phyloP scores from a whole-genome alignment of 2,797 vertebrate genomes.

The Danio kyathit region DNA sequence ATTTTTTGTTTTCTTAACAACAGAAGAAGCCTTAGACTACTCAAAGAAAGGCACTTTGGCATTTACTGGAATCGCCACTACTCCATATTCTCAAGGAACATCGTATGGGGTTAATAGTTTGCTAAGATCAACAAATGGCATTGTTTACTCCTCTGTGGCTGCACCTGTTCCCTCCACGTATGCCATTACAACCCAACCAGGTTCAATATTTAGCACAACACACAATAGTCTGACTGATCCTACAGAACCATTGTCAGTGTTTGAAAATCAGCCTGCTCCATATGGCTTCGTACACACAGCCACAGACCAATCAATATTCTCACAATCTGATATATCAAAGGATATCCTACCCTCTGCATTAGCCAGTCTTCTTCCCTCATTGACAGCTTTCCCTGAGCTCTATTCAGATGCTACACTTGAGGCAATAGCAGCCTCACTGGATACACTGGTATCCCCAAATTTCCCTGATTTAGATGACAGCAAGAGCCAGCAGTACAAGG shows the following conservation, averaged over 20 bases:
- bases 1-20: constrained; percentile 80
- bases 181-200: constrained; percentile 97
- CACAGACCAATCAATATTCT: constrained; percentile 80
- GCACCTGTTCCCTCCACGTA: constrained; percentile 91
- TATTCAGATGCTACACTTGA: constrained; percentile 87
- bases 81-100: constrained; percentile 87
- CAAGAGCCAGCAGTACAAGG: constrained; percentile 93
- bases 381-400: constrained; percentile 89
- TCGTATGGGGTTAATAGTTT: constrained; percentile 87
- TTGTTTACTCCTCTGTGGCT: constrained; percentile 94
- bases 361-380: constrained; percentile 79
- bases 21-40: constrained; percentile 98
- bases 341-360: constrained; percentile 84
- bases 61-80: constrained; percentile 84
- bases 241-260: constrained; percentile 74
- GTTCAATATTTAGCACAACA: constrained; percentile 91
- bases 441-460: constrained; percentile 87
- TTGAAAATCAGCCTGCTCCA: constrained; percentile 84
- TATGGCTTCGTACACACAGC: constrained; percentile 89
- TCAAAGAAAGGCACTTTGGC: constrained; percentile 91
- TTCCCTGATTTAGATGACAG: constrained; percentile 90
- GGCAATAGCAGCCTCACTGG: constrained; percentile 82
- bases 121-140: constrained; percentile 91
- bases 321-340: constrained; percentile 83
- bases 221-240: constrained; percentile 77